Evolutionary conservation across 1,140 invertebrate genomes (phyloP).

Genomic region (Drosophila asahinai): DNA sequence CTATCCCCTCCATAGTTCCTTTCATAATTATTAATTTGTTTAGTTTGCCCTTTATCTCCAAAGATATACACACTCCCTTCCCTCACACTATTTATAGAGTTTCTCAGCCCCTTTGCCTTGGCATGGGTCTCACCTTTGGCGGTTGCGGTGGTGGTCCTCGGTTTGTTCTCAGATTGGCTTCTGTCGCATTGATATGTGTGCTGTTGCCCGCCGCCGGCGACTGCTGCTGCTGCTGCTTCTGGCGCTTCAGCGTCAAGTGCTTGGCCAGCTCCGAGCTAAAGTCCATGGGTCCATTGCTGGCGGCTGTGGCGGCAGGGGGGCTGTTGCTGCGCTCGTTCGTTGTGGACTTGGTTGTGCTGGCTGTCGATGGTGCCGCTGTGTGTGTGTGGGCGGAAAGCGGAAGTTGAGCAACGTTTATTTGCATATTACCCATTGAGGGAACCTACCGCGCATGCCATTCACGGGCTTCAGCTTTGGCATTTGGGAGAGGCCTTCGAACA

Average conservation of each 20-base stretch:
- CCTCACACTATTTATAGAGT: constrained; percentile 26
- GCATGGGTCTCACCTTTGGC: constrained; percentile 66
- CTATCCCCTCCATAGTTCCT: neutral
- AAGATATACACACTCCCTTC: neutral
- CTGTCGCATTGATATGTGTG: constrained; percentile 83
- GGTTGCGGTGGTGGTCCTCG: constrained; percentile 85
- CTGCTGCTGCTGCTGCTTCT: constrained; percentile 69
- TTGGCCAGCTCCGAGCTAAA: constrained; percentile 83
- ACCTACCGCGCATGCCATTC: constrained; percentile 86
- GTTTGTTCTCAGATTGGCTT: constrained; percentile 84
- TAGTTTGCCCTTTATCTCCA: neutral
- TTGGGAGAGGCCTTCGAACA: constrained; percentile 91
- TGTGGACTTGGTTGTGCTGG: constrained; percentile 35
- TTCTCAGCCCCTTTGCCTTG: constrained; percentile 43
- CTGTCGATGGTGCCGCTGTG: constrained; percentile 23
- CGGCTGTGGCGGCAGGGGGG: constrained; percentile 49
- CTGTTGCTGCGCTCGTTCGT: constrained; percentile 64
- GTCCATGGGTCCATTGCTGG: constrained; percentile 81
- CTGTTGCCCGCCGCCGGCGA: constrained; percentile 33
- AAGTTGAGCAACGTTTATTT: constrained; percentile 67
- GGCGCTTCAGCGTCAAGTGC: constrained; percentile 83
- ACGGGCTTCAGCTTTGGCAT: constrained; percentile 95
- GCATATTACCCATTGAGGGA: constrained; percentile 27
- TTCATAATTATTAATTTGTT: neutral
- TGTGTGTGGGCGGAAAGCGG: constrained; percentile 68